phyloP scores from a whole-genome alignment of 92 coral and sea anemone species.

The Parazoanthus darwini region DNA sequence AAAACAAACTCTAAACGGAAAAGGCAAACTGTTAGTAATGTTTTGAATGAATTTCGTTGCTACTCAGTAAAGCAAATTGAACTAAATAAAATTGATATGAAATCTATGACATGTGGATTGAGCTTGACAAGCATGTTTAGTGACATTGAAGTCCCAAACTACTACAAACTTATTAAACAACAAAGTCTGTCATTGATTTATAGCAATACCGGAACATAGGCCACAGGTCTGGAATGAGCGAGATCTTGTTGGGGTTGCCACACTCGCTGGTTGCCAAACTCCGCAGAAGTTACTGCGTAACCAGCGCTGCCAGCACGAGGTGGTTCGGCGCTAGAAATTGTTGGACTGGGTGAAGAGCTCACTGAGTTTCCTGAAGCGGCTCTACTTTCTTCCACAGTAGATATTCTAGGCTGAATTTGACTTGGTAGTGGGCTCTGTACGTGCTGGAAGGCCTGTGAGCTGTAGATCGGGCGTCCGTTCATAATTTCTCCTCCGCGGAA shows the following conservation, averaged over 20 bases:
- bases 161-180: conserved; percentile 50
- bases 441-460: conserved; percentile 69
- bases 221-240: conserved; percentile 78
- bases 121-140: conserved; percentile 39
- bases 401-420: conserved; percentile 86
- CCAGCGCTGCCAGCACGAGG: conserved; percentile 69
- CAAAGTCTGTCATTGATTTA: conserved; percentile 80
- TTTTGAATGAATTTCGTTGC: conserved; percentile 37
- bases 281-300: conserved; percentile 72
- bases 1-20: conserved; percentile 30
- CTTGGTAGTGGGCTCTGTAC: conserved; percentile 76
- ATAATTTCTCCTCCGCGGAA: conserved; percentile 90
- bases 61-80: conserved; percentile 35
- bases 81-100: conserved; percentile 22
- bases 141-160: conserved; percentile 48
- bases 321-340: conserved; percentile 79
- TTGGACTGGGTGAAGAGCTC: conserved; percentile 83
- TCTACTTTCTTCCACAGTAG: conserved; percentile 89
- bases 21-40: conserved; percentile 23
- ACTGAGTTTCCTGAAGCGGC: conserved; percentile 70
- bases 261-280: conserved; percentile 83
- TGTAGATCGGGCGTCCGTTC: conserved; percentile 90
- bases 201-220: conserved; percentile 97
- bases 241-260: conserved; percentile 99
- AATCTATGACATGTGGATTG: conserved; percentile 38